Evolutionary conservation across 2,888 invertebrate genomes (phyloP), one percentile per base, ranked within the genome.

Genomic region (Dryomyza anilis): DNA sequence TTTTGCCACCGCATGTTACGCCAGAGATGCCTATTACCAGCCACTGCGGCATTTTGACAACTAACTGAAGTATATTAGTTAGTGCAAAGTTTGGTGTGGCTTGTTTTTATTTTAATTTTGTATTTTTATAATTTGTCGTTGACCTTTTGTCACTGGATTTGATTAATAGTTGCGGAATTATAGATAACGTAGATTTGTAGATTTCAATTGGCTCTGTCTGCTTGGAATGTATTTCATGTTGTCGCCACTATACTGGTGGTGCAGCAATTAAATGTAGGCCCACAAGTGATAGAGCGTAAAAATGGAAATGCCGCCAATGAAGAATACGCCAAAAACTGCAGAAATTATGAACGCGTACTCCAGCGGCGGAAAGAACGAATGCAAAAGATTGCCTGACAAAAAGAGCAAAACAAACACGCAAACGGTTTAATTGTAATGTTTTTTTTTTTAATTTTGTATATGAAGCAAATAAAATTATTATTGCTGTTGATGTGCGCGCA

Each of bases 1-100:
- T 91, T 83, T 95, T 95, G 0, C 95, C 95, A 21, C 93, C 91
- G 75, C 92, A 92, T 0, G 94, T 94, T 1, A 91, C 91, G 1
- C 95, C 93, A 43, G 91, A 89, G 69, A 94, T 86, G 7, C 92
- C 93, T 65, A 91, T 83, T 59, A 90, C 82, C 43, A 87, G 72
- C 87, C 86, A 88, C 68, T 82, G 86, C 75, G 73, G 86, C 79
- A 75, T 86, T 66, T 72, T 78, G 70, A 63, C 16, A 39, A 5
- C 16, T 46, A 21, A 46, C 1, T n/a, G n/a, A n/a, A n/a, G n/a
- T n/a, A n/a, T n/a, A n/a, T n/a, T n/a, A n/a, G n/a, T n/a, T n/a
- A n/a, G n/a, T n/a, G n/a, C n/a, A n/a, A n/a, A n/a, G n/a, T n/a
- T n/a, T n/a, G n/a, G n/a, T n/a, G n/a, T n/a, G 6, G 16, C 43